Evolutionary conservation across 2,113 vertebrate species (phyloP).

Genomic region (Labeo catla): DNA sequence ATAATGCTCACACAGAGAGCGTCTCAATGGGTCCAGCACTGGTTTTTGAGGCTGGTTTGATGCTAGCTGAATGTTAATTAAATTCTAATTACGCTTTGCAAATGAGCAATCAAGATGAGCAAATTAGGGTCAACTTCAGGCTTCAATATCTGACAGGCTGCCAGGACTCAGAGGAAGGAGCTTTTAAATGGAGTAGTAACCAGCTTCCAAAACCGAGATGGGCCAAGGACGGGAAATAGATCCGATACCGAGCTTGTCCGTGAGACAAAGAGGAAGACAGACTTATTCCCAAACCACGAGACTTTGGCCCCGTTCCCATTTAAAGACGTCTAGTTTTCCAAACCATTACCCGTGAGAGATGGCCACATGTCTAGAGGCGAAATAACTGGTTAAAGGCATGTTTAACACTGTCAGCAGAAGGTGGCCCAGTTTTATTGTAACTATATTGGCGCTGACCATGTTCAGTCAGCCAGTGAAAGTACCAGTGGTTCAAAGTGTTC

Average conservation of each 20-base stretch:
- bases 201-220: background rate
- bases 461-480: background rate
- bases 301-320: constrained; percentile 70
- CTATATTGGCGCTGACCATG: constrained; percentile 17
- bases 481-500: background rate
- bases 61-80: constrained; percentile 47
- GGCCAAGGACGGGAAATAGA: background rate
- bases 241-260: background rate
- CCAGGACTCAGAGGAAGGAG: background rate
- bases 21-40: constrained; percentile 31
- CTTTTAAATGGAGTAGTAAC: background rate
- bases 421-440: constrained; percentile 43
- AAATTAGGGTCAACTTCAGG: constrained; percentile 36
- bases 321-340: constrained; percentile 76
- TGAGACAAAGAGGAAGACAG: background rate
- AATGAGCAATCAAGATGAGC: constrained; percentile 53
- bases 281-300: constrained; percentile 30
- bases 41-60: constrained; percentile 15
- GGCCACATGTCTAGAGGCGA: constrained; percentile 64
- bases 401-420: constrained; percentile 35
- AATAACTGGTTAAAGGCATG: constrained; percentile 65
- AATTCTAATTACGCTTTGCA: constrained; percentile 47
- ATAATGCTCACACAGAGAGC: background rate
- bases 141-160: constrained; percentile 39
- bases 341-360: constrained; percentile 76